A percentile compares a stretch with the other conserved stretches of the same genome.
These are phyloP conservation scores for Platyura marginata DNA, from an alignment of 1,140 invertebrate genomes.

Conservation along the genomic window DNA sequence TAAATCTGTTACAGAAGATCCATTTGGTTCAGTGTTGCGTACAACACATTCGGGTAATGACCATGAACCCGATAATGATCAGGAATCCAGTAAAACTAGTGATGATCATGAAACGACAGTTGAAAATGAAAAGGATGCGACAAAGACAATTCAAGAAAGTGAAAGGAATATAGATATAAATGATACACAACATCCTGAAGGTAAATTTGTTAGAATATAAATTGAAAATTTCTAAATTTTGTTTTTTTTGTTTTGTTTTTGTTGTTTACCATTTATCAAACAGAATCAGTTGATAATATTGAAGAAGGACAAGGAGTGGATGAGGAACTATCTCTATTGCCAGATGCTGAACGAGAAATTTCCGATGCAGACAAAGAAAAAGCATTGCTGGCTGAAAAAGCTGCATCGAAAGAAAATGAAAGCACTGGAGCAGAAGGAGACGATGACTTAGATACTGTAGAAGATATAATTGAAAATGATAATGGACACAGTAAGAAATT, in stretches of 20 bases:
- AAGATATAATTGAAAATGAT: constrained; percentile 1
- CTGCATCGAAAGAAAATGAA: constrained; percentile 12
- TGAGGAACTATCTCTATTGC: constrained; percentile 34
- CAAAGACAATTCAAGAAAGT: constrained; percentile 11
- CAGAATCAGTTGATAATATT: constrained; percentile 12
- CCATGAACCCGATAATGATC: not conserved
- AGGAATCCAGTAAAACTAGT: constrained; percentile 2
- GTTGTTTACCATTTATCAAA: constrained; percentile 10
- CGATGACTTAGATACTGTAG: not conserved
- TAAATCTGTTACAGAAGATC: not conserved
- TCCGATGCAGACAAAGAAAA: constrained; percentile 39
- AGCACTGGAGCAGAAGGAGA: constrained; percentile 6
- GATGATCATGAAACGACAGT: not conserved
- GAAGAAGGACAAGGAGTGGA: constrained; percentile 28
- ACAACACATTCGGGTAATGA: not conserved
- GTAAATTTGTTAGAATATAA: constrained; percentile 7
- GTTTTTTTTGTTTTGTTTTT: constrained; percentile 1
- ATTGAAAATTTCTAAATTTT: constrained; percentile 4
- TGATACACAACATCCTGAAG: constrained; percentile 8
- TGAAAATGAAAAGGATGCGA: constrained; percentile 9
- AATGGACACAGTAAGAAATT: not conserved
- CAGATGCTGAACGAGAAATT: constrained; percentile 37
- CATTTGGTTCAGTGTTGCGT: not conserved
- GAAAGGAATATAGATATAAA: constrained; percentile 1
- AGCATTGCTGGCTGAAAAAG: constrained; percentile 28